These are phyloP conservation scores for Cygnus buccinator DNA, from an alignment of 2,113 vertebrate genomes.

Conservation along the genomic window DNA sequence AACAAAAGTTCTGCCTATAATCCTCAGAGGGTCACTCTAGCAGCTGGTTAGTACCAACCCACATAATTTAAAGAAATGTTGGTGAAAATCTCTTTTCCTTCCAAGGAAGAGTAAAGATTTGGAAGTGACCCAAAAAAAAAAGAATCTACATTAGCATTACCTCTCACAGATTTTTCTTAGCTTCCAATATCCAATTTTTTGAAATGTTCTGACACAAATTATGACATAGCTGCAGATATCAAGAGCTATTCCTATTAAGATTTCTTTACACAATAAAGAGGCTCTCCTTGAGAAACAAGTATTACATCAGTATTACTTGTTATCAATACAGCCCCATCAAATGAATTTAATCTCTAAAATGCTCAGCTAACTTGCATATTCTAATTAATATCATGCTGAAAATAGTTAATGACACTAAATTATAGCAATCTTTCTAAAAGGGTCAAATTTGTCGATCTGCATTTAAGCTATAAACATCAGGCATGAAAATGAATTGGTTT, in stretches of 20 bases:
- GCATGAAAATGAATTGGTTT: constrained; percentile 46
- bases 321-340: neutral
- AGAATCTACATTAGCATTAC: neutral
- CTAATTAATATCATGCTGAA: constrained; percentile 59
- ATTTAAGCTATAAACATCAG: constrained; percentile 51
- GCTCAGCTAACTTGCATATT: constrained; percentile 17
- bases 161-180: neutral
- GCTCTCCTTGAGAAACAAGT: neutral
- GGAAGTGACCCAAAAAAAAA: neutral
- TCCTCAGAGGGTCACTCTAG: neutral
- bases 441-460: constrained; percentile 32
- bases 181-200: neutral
- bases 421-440: constrained; percentile 61
- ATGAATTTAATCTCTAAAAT: constrained; percentile 24
- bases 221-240: neutral
- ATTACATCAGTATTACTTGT: neutral
- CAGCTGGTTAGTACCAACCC: neutral
- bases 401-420: constrained; percentile 64
- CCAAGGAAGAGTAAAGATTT: neutral
- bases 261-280: neutral
- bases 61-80: neutral
- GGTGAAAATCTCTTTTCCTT: neutral
- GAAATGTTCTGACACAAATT: neutral
- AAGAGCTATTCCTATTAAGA: neutral
- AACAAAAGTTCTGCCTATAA: rapidly evolving